Base-by-base conservation (phyloP, 2,888 invertebrate genomes). In the Theretra japonica region DNA sequence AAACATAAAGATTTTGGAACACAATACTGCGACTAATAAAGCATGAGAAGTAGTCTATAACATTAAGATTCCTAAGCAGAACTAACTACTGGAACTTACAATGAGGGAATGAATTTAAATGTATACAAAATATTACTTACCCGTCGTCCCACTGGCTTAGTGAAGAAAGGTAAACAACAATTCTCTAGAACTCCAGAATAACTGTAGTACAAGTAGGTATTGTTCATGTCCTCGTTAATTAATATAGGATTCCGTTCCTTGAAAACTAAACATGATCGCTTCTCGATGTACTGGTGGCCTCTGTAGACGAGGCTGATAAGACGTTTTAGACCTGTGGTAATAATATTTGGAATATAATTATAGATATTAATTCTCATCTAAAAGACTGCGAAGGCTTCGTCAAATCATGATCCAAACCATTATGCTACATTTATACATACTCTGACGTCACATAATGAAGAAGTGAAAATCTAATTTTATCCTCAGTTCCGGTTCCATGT, bases 141-240 rank as follows among this genome's bases (percentile, higher is more conserved):
- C 73, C 92, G 77, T 70, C 87, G 80, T 28, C 88, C 87, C 4
- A 69, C 6, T 2, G 77, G 48, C n/a, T 84, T 84, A 2, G 73
- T 76, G 71, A 78, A 90, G 70, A 85, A 87, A 1, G 70, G 74
- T 2, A 86, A 73, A 72, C 93, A 93, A 73, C 93, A 93, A 72
- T 76, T 86, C 73, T 93, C 93, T 4, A 91, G 75, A 0, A 88
- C 92, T 41, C 86, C 88, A 0, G 93, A 91, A 74, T 86, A 92
- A 6, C 82, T 86, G 75, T 86, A 93, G 73, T 84, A 90, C 4
- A 93, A 82, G 69, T 88, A 91, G 0, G 89, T 90, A 4, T 76
- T 75, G 73, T 88, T 88, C 2, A 19, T 71, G 19, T 17, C 68
- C 2, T 60, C 74, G 0, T 85, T 84, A 8, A 83, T 41, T 0